These are phyloP conservation scores for Riparia riparia DNA, from an alignment of 2,113 vertebrate genomes.

Conservation along the genomic window DNA sequence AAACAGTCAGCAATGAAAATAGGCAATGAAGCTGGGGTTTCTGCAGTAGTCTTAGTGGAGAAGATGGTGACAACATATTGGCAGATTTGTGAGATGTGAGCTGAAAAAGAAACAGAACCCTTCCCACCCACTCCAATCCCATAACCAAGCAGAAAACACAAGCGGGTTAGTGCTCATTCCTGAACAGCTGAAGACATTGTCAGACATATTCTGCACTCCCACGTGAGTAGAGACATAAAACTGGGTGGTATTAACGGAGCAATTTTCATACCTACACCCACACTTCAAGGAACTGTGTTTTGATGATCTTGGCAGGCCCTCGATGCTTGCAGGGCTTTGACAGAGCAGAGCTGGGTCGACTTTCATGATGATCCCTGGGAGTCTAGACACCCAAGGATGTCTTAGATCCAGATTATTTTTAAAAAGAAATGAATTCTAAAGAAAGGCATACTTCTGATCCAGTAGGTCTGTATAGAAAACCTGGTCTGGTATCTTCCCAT, in stretches of 20 bases:
- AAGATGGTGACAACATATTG: background rate
- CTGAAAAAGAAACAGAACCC: conserved; percentile 22
- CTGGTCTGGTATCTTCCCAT: background rate
- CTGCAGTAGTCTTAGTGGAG: background rate
- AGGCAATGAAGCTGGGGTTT: background rate
- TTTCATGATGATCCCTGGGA: background rate
- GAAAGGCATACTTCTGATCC: background rate
- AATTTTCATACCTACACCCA: background rate
- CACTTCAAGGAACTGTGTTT: background rate
- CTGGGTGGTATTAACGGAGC: background rate
- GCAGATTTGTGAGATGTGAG: background rate
- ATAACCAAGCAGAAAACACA: conserved; percentile 7
- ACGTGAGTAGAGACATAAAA: background rate
- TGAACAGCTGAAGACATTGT: conserved; percentile 23
- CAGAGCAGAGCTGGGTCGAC: background rate
- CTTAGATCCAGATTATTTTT: background rate
- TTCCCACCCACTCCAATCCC: conserved; percentile 5
- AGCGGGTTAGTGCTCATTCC: background rate
- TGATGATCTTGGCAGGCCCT: background rate
- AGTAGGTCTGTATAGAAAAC: background rate
- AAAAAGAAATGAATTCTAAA: background rate
- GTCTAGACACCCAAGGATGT: background rate
- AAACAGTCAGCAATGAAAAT: background rate
- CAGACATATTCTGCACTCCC: conserved; percentile 28
- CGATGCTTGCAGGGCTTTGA: background rate